These are phyloP conservation scores for Peromyscus californicus DNA, from an alignment of 2,113 vertebrate genomes.

Conservation along the genomic window DNA sequence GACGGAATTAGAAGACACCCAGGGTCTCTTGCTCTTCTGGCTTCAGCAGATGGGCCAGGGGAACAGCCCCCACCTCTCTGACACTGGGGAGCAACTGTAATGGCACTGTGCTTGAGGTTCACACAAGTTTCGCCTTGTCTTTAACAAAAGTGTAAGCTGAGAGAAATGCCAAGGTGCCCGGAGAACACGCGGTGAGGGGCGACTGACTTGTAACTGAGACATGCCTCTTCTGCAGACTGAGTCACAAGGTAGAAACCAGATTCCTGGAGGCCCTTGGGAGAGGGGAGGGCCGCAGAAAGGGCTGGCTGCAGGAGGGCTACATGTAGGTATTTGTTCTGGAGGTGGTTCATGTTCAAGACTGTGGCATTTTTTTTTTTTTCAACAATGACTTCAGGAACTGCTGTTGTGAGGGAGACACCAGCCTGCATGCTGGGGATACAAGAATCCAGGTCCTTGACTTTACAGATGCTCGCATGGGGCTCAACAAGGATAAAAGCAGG, in stretches of 20 bases:
- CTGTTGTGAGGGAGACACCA: background rate
- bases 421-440: background rate
- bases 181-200: background rate
- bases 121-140: background rate
- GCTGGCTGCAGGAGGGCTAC: fast-evolving
- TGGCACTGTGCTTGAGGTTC: background rate
- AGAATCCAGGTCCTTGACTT: background rate
- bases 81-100: background rate
- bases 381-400: background rate
- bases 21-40: background rate
- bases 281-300: background rate
- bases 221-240: background rate
- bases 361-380: background rate
- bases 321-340: background rate
- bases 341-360: background rate
- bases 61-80: too few relatives aligned
- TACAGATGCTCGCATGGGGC: background rate
- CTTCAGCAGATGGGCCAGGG: background rate
- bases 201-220: too few relatives aligned
- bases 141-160: too few relatives aligned
- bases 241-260: background rate
- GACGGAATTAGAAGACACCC: background rate
- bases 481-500: background rate
- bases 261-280: background rate
- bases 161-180: background rate